Base-by-base conservation (phyloP, 2,113 vertebrate genomes). In the Pelvicachromis taeniatus region DNA sequence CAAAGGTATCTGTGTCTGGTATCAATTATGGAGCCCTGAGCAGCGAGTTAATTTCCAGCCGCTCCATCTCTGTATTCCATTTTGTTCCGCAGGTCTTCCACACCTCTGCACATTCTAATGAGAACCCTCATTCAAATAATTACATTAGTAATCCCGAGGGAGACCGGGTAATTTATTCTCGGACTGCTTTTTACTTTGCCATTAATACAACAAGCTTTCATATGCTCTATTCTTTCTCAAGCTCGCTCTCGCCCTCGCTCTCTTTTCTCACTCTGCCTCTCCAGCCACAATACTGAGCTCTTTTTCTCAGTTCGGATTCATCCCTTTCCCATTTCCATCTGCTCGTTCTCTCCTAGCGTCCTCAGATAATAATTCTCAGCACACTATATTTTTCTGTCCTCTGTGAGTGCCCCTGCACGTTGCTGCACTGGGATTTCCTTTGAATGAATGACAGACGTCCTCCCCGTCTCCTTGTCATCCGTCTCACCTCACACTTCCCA, bases 121-220 rank as follows among this genome's bases (percentile, higher is more conserved):
- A 95, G 86, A 92, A 93, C 81, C 88, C 87, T 91, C 82, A 45
- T 95, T 96, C 94, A 92, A 94, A 95, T 96, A 96, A 96, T 96
- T 93, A 95, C 95, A 95, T 93, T 88, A 94, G 94, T 94, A 95
- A 96, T 96, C 95, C 94, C 85, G 11, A 65, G 86, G 93, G 95
- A 94, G 86, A 83, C 63, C 14, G 78, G 77, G 85, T 94, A 89
- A 95, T 95, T 94, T 95, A 94, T 95, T 96, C 89, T 53, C 54
- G 13, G 79, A 82, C 68, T 7, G 75, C 80, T 92, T 94, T 93
- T 93, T 90, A 88, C 92, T 92, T 85, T 85, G 77, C 92, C 93
- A 93, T 94, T 94, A 95, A 93, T 90, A 89, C 84, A 77, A 85
- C 84, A 21, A 75, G 84, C 90, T 88, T 89, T 88, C 70, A 90